Base-by-base conservation (phyloP, 2,888 invertebrate genomes). In the Labia minor region DNA sequence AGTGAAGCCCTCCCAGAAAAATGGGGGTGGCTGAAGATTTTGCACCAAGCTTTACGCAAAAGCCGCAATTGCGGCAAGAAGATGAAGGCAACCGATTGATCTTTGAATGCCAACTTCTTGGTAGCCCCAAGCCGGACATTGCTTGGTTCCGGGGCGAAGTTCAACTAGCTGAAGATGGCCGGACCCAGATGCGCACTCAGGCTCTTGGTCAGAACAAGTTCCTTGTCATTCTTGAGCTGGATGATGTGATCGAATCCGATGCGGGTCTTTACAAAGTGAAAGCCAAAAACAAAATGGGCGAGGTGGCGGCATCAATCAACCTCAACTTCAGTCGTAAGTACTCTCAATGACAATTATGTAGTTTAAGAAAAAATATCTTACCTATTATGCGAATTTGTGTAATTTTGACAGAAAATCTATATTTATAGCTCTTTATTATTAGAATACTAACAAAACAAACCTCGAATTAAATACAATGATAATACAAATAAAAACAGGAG, bases 1-100 rank as follows among this genome's bases (percentile, higher is more conserved):
- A 66, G 37, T 20, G 61, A 49, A 33, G 33, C 33, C 33, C 33
- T 33, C 33, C 33, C 33, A 33, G 33, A 11, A 67, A 64, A 74
- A 90, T 90, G 89, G 90, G 90, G 85, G 88, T 89, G 81, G 85
- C 88, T 78, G 95, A 95, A 81, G 94, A 95, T 81, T 90, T 94
- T 83, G 95, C 96, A 82, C 96, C 96, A 80, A 95, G 95, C 86
- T 96, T 97, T 85, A 93, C 94, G 73, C 94, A 95, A 83, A 96
- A 96, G 87, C 96, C 96, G 72, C 92, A 93, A 80, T 86, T 97
- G 75, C 86, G 95, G 73, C 95, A 97, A 80, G 96, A 96, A 78
- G 95, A 95, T 78, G 95, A 95, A 78, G 95, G 95, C 75, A 95
- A 95, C 82, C 88, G 92, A 76, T 86, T 95, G 77, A 87, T 95